Evolutionary conservation across 2,113 vertebrate genomes (phyloP).

Genomic region (Tautogolabrus adspersus): DNA sequence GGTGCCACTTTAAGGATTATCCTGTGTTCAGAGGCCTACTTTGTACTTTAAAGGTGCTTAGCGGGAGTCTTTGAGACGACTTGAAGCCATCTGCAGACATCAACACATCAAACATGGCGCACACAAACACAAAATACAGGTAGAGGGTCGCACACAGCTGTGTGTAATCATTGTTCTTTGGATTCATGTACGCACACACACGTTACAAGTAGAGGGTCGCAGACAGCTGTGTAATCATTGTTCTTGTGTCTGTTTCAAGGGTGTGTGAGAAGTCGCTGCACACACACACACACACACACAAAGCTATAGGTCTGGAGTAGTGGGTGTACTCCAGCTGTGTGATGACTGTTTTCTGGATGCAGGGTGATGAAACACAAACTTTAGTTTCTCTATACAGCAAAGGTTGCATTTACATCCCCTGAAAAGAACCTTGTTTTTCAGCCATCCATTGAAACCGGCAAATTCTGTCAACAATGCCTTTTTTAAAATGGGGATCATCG

Average conservation of each 20-base stretch:
- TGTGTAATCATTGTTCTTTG: slow-evolving; percentile 65
- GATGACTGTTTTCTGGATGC: slow-evolving; percentile 15
- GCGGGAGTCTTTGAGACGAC: slow-evolving; percentile 42
- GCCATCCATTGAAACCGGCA: no score
- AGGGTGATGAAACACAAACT: slow-evolving; percentile 35
- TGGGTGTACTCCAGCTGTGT: slow-evolving; percentile 40
- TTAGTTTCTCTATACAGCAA: not conserved
- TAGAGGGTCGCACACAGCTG: slow-evolving; percentile 51
- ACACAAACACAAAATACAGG: slow-evolving; percentile 48
- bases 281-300: not conserved
- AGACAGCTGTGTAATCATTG: no score
- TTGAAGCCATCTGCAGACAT: slow-evolving; percentile 48
- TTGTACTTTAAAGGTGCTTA: slow-evolving; percentile 65
- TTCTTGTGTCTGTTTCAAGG: no score
- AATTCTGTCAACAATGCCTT: no score
- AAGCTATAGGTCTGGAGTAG: not conserved
- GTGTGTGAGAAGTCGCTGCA: no score
- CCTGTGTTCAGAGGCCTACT: slow-evolving; percentile 57
- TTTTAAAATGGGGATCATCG: no score
- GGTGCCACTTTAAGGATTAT: slow-evolving; percentile 70
- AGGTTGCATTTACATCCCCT: not conserved
- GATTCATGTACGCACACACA: slow-evolving; percentile 22
- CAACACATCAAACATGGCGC: slow-evolving; percentile 61
- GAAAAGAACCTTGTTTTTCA: not conserved
- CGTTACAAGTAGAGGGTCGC: slow-evolving; percentile 3